Conservation (phyloP, 2,888 invertebrate species). For the Hydriomena furcata region DNA sequence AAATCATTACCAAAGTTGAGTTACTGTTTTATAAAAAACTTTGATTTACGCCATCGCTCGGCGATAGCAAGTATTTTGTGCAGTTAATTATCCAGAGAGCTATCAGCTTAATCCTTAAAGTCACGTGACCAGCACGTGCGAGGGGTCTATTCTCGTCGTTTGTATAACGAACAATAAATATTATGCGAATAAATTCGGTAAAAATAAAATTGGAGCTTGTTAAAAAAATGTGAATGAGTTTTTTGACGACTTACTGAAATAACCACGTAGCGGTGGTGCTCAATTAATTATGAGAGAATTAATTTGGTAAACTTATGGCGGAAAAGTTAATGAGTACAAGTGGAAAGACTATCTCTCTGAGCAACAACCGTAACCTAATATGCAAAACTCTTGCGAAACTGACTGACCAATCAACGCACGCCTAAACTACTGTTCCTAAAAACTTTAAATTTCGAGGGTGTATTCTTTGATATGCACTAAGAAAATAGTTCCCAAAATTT, state of each 20-base stretch:
- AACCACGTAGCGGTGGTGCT: conserved; percentile 1
- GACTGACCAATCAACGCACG: no score
- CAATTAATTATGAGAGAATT: neutral
- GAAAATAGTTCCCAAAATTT: no score
- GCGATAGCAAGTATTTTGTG: conserved; percentile 65
- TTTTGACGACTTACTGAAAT: conserved; percentile 6
- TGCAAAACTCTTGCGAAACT: no score
- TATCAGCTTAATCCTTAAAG: conserved; percentile 73
- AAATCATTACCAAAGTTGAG: no score
- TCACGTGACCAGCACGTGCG: conserved; percentile 80
- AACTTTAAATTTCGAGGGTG: no score
- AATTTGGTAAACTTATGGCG: no score
- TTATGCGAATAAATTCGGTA: conserved; percentile 26
- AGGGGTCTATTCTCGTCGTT: conserved; percentile 54
- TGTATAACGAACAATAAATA: conserved; percentile 28
- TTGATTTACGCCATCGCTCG: conserved; percentile 48
- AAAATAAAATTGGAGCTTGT: conserved; percentile 19
- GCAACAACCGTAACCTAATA: no score
- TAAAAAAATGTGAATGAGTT: conserved; percentile 17
- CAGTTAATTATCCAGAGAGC: conserved; percentile 78
- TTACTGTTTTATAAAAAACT: conserved; percentile 5
- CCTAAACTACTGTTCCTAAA: no score
- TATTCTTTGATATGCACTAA: no score
- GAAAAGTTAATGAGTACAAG: no score
- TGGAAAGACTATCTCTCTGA: no score